A percentile compares a stretch with the other conserved stretches of the same genome.
Evolutionary conservation across 2,113 vertebrate genomes (phyloP).

Genomic region (Agelaius tricolor): DNA sequence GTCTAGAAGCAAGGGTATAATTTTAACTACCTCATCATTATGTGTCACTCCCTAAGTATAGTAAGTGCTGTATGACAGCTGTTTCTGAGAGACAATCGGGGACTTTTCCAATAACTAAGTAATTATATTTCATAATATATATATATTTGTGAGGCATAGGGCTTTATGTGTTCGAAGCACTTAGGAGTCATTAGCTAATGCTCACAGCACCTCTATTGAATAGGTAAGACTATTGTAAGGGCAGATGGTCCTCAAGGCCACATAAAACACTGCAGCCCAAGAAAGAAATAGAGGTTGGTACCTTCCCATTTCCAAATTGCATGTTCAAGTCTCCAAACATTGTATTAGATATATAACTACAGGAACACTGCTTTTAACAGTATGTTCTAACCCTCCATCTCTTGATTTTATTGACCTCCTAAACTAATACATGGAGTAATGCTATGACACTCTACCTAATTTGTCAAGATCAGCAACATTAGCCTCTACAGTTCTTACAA

Average conservation of each 20-base stretch:
- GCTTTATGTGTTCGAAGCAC: neutral
- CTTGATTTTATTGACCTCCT: neutral
- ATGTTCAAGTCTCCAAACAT: neutral
- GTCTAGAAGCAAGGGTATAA: constrained; percentile 21
- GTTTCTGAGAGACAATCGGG: neutral
- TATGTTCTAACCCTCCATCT: neutral
- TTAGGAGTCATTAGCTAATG: neutral
- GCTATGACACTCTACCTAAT: neutral
- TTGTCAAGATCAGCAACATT: constrained; percentile 5
- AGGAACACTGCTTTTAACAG: neutral
- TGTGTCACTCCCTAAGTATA: constrained; percentile 27
- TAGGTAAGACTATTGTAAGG: neutral
- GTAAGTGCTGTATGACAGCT: neutral
- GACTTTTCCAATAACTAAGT: constrained; percentile 24
- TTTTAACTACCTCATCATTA: constrained; percentile 44
- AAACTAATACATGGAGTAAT: neutral
- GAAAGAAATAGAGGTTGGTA: neutral
- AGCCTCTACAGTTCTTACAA: neutral
- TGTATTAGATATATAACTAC: neutral
- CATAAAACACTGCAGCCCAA: neutral
- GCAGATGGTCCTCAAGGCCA: neutral
- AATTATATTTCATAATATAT: constrained; percentile 4
- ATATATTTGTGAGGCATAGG: neutral
- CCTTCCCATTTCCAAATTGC: neutral
- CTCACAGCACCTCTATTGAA: neutral